A percentile compares a stretch with the other conserved stretches of the same genome.
These are phyloP conservation scores for Hypsopygia costalis DNA, from an alignment of 2,888 invertebrate genomes.

Conservation along the genomic window DNA sequence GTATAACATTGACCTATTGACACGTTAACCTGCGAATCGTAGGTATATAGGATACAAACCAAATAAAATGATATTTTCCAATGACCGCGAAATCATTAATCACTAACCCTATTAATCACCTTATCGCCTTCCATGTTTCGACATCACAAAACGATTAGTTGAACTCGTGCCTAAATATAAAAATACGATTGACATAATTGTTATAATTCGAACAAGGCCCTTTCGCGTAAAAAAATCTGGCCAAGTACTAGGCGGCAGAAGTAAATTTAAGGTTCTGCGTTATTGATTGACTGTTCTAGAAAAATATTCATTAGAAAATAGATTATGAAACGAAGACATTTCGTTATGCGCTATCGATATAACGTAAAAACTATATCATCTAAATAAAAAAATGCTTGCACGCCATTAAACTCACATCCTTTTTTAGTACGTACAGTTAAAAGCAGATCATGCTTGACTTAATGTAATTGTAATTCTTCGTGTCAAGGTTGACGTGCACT, in stretches of 20 bases:
- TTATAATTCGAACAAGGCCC: slow-evolving; percentile 38
- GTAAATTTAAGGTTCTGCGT: too few relatives aligned
- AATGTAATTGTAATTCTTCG: too few relatives aligned
- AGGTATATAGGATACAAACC: not conserved
- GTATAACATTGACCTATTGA: not conserved
- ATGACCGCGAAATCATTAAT: not conserved
- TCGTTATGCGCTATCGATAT: too few relatives aligned
- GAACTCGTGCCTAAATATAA: not conserved
- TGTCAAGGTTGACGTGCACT: too few relatives aligned
- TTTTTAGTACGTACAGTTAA: too few relatives aligned
- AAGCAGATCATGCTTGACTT: too few relatives aligned
- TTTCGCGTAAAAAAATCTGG: slow-evolving; percentile 1
- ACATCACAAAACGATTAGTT: not conserved
- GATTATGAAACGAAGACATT: too few relatives aligned
- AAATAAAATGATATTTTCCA: not conserved
- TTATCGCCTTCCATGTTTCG: slow-evolving; percentile 8
- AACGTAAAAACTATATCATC: too few relatives aligned
- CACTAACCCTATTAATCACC: slow-evolving; percentile 5
- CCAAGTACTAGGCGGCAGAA: not conserved
- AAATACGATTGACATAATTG: slow-evolving; percentile 25
- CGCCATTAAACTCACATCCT: too few relatives aligned
- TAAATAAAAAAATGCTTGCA: too few relatives aligned
- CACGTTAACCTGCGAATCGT: not conserved
- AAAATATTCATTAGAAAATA: too few relatives aligned
- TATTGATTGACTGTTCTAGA: too few relatives aligned